Base-by-base conservation (phyloP, 2,888 invertebrate genomes). In the Chrysopilus asiliformis region DNA sequence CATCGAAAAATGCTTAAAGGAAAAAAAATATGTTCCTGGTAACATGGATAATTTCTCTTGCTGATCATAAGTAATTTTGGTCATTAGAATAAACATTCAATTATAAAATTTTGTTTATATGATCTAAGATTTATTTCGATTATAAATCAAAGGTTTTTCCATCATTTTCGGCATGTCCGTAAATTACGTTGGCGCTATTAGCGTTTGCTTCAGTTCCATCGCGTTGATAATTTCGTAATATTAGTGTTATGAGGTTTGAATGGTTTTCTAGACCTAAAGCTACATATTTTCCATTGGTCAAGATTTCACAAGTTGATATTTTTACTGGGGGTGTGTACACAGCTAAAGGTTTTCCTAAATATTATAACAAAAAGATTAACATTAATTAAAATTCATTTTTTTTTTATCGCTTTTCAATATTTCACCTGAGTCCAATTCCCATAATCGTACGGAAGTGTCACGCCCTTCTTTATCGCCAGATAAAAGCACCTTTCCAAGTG, bases 361-460 rank as follows among this genome's bases (percentile, higher is more conserved):
- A 47, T 41, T n/a, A 39, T 20, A 33, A 40, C 40, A 38, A 34
- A 38, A 13, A 27, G 18, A 27, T 17, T 27, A 26, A 27, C 18
- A 14, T 26, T 16, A 3, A 22, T 24, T 27, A 18, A 32, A 12
- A 29, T 24, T 8, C n/a, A n/a, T n/a, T n/a, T n/a, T n/a, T n/a
- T n/a, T n/a, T n/a, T n/a, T n/a, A n/a, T n/a, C n/a, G n/a, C n/a
- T n/a, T n/a, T n/a, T n/a, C n/a, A n/a, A n/a, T 6, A 25, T 9
- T 25, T 29, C 44, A 83, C 86, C 86, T 53, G 77, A 73, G 49
- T 74, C 74, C 14, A 86, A 61, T 62, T 86, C 80, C 87, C 87
- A 87, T 14, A 86, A 68, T 37, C 86, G 68, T 42, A 87, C 73
- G 20, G 83, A 80, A 32, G 74, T 68, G 60, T 87, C 87, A 36